Evolutionary conservation across 2,888 invertebrate species (phyloP).

Genomic region (Mystacides longicornis): DNA sequence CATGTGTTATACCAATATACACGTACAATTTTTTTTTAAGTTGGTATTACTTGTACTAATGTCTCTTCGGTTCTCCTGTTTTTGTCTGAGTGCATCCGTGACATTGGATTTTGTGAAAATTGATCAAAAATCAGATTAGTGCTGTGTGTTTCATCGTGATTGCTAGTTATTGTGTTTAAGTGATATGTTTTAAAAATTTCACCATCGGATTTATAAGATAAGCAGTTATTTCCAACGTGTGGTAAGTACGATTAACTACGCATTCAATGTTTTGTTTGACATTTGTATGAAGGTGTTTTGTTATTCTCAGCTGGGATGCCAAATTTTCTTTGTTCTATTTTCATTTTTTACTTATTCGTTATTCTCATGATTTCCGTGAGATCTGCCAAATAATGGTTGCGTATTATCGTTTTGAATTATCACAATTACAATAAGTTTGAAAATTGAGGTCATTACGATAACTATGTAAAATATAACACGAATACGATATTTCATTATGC

Average conservation of each 20-base stretch:
- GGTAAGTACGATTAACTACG: not conserved
- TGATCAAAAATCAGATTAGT: not conserved
- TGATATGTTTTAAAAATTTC: not conserved
- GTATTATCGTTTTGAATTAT: not conserved
- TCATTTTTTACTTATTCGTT: not conserved
- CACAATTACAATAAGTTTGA: not conserved
- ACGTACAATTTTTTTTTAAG: too few relatives aligned
- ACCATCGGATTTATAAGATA: not conserved
- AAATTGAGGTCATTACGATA: not conserved
- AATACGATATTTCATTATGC: not conserved
- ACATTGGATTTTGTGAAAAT: slow-evolving; percentile 1
- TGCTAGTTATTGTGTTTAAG: not conserved
- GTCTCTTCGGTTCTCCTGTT: not conserved
- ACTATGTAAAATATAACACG: not conserved
- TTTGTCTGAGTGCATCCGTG: not conserved
- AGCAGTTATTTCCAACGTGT: not conserved
- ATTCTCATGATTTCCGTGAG: not conserved
- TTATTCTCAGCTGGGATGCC: slow-evolving; percentile 1
- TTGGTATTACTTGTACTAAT: not conserved
- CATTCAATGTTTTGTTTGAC: slow-evolving; percentile 1
- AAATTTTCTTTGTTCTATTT: not conserved
- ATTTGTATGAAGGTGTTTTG: slow-evolving; percentile 1
- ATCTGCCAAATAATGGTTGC: too few relatives aligned
- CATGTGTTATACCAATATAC: too few relatives aligned
- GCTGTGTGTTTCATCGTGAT: not conserved